A percentile compares a stretch with the other conserved stretches of the same genome.
phyloP scores from a whole-genome alignment of 2,888 invertebrate species.

The Lycia hirtaria region DNA sequence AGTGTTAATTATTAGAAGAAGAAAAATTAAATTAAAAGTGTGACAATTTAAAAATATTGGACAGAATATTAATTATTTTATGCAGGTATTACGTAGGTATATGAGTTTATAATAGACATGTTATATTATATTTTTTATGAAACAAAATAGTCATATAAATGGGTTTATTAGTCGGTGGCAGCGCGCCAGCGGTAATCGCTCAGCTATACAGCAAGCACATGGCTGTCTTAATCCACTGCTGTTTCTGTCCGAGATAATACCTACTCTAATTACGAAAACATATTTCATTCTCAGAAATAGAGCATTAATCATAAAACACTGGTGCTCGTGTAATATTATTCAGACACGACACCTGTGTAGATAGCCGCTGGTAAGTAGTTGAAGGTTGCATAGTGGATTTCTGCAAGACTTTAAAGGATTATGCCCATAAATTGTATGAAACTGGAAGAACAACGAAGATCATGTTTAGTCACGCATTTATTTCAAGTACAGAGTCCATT shows the following conservation, averaged over 20 bases:
- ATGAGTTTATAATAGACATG: background rate
- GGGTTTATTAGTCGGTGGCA: constrained; percentile 54
- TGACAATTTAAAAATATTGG: too few relatives aligned
- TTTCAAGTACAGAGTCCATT: too few relatives aligned
- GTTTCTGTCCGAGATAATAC: constrained; percentile 47
- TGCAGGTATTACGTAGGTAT: background rate
- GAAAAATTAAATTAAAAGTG: too few relatives aligned
- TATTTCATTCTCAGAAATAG: constrained; percentile 49
- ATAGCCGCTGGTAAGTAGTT: background rate
- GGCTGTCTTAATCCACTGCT: constrained; percentile 61
- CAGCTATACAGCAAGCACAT: constrained; percentile 58
- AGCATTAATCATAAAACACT: constrained; percentile 31
- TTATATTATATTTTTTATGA: background rate
- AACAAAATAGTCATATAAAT: constrained; percentile 18
- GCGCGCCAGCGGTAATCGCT: constrained; percentile 60
- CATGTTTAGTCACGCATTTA: too few relatives aligned
- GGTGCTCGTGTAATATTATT: constrained; percentile 15
- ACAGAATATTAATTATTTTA: too few relatives aligned
- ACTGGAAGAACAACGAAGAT: too few relatives aligned
- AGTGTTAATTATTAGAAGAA: too few relatives aligned
- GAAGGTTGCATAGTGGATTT: too few relatives aligned
- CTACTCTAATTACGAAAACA: constrained; percentile 54
- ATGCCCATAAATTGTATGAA: too few relatives aligned
- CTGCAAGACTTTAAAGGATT: too few relatives aligned
- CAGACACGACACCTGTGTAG: background rate